Conservation (phyloP, 2,888 invertebrate species). For the Gastrophysa polygoni region DNA sequence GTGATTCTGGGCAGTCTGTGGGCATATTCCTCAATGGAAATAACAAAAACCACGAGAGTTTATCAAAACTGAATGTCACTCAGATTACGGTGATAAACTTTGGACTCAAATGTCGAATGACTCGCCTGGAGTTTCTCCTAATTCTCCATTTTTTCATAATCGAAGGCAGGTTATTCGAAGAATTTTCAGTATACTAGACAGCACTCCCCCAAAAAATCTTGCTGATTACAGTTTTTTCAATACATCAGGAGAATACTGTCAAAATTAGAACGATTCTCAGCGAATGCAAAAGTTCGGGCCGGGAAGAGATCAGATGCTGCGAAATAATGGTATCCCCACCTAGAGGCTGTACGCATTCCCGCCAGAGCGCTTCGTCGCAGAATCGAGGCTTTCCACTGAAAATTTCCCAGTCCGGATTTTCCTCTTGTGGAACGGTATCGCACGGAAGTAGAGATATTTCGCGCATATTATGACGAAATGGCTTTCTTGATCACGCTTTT, state of each 20-base stretch:
- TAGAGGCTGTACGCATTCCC: slow-evolving; percentile 41
- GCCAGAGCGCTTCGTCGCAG: slow-evolving; percentile 49
- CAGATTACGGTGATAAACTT: too few species aligned
- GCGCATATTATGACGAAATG: slow-evolving; percentile 39
- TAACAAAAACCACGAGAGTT: too few species aligned
- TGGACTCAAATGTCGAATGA: too few species aligned
- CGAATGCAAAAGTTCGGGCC: slow-evolving; percentile 47
- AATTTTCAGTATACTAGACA: too few species aligned
- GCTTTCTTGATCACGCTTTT: slow-evolving; percentile 12
- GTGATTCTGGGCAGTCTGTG: too few species aligned
- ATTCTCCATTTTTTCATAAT: too few species aligned
- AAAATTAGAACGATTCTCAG: slow-evolving; percentile 35
- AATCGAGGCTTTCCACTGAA: slow-evolving; percentile 45
- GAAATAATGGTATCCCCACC: slow-evolving; percentile 54
- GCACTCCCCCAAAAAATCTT: too few species aligned
- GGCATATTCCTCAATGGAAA: too few species aligned
- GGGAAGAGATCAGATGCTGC: slow-evolving; percentile 54
- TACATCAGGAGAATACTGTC: not conserved
- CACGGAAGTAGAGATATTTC: slow-evolving; percentile 27
- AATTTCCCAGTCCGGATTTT: slow-evolving; percentile 52
- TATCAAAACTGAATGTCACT: too few species aligned
- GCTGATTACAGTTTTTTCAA: not conserved
- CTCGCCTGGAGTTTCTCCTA: too few species aligned
- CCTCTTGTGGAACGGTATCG: slow-evolving; percentile 43
- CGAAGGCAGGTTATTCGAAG: too few species aligned